Percentiles rank a stretch among this genome's conserved stretches.
These are phyloP conservation scores for Fulmarus glacialis DNA, from an alignment of 2,113 vertebrate species.

Conservation along the genomic window DNA sequence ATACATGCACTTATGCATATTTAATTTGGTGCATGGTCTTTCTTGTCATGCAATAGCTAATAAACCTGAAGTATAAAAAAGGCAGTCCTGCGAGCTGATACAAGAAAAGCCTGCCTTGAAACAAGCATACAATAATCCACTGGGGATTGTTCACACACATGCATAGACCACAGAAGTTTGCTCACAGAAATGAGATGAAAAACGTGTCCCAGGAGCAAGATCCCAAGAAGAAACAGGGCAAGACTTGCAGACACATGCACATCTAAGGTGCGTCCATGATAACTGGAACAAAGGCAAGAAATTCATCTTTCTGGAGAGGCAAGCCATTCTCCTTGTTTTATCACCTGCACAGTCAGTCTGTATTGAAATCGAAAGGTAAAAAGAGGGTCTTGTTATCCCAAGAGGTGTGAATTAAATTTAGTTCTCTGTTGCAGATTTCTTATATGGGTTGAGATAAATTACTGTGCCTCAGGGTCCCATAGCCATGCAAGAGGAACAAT, in stretches of 20 bases:
- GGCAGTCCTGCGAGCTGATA: neutral
- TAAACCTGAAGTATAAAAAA: neutral
- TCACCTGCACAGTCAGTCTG: neutral
- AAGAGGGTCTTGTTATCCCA: neutral
- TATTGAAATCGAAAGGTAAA: neutral
- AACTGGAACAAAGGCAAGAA: neutral
- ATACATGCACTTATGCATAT: neutral
- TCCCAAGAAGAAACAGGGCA: neutral
- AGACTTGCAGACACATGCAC: neutral
- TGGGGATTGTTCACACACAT: neutral
- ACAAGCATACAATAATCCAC: neutral
- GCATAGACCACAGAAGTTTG: neutral
- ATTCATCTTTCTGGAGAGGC: neutral
- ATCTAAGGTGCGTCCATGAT: neutral
- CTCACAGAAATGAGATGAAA: neutral
- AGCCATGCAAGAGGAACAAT: neutral
- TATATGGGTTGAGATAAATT: neutral
- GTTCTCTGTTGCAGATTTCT: neutral
- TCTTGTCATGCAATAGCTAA: neutral
- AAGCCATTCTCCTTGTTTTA: neutral
- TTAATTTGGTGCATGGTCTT: neutral
- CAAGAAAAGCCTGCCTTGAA: neutral
- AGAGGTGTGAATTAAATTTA: neutral
- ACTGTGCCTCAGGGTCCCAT: accelerated
- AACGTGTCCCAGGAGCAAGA: neutral